phyloP scores from a whole-genome alignment of 2,113 vertebrate species.

The Turnix velox region DNA sequence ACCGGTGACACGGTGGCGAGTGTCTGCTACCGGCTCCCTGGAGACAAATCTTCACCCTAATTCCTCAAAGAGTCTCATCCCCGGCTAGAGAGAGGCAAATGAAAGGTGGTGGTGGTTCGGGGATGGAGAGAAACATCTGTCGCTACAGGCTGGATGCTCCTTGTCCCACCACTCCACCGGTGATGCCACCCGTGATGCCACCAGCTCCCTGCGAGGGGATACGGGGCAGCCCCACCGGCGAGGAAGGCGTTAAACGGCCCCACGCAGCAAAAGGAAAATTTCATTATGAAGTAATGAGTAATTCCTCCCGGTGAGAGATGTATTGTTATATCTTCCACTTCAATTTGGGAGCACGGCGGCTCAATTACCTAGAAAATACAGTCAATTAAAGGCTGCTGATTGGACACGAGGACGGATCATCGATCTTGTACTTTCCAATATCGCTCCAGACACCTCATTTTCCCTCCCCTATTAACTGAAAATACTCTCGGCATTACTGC shows the following conservation, averaged over 20 bases:
- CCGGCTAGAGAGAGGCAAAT: not conserved
- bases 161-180: not conserved
- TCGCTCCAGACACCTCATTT: conserved; percentile 89
- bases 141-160: not conserved
- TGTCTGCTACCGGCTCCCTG: not conserved
- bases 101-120: not conserved
- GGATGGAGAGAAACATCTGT: not conserved
- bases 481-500: conserved; percentile 85
- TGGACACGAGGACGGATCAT: conserved; percentile 85
- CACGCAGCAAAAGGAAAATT: conserved; percentile 77
- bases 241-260: conserved; percentile 21
- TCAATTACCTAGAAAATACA: conserved; percentile 88
- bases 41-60: not conserved
- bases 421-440: conserved; percentile 93
- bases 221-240: not conserved
- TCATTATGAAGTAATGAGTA: conserved; percentile 81
- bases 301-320: conserved; percentile 79
- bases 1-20: not conserved
- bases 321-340: conserved; percentile 82
- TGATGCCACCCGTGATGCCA: not conserved
- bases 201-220: not conserved
- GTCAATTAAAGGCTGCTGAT: conserved; percentile 93
- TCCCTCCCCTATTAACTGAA: conserved; percentile 89
- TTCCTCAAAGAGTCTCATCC: not conserved
- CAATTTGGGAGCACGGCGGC: conserved; percentile 81